Percentiles rank a stretch among this genome's conserved stretches.
These are phyloP conservation scores for Crossaster papposus DNA, from an alignment of 53 echinoderm and acorn worm species.

Conservation along the genomic window DNA sequence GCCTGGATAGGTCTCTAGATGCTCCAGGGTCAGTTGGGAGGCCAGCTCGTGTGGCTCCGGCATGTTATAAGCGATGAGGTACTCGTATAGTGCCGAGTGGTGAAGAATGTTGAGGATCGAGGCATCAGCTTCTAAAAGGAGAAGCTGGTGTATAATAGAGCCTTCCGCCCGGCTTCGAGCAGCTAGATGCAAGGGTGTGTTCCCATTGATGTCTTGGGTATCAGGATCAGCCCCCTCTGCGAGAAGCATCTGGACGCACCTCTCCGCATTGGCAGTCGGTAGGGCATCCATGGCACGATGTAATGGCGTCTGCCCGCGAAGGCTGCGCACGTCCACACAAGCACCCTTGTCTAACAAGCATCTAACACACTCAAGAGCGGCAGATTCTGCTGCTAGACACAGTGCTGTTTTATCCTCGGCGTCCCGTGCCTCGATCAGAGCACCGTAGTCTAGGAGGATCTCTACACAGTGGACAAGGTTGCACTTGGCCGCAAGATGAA, in stretches of 20 bases:
- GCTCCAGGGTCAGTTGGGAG: constrained; percentile 26
- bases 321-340: not conserved
- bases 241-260: constrained; percentile 40
- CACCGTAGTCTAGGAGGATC: constrained; percentile 45
- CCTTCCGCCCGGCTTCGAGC: constrained; percentile 36
- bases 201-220: constrained; percentile 56
- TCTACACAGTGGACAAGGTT: constrained; percentile 31
- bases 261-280: constrained; percentile 30
- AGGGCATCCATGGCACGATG: constrained; percentile 44
- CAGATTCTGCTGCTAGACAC: constrained; percentile 37
- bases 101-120: constrained; percentile 56
- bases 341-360: constrained; percentile 25
- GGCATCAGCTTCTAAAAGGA: constrained; percentile 61
- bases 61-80: constrained; percentile 47
- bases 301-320: constrained; percentile 28
- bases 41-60: not conserved
- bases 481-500: constrained; percentile 55
- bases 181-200: constrained; percentile 78
- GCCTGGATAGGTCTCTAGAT: constrained; percentile 17
- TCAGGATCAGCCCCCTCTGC: constrained; percentile 44
- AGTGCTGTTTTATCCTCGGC: constrained; percentile 37
- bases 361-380: constrained; percentile 6
- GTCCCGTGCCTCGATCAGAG: constrained; percentile 28
- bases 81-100: constrained; percentile 57
- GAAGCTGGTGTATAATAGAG: constrained; percentile 50